Evolutionary conservation across 1,140 invertebrate genomes (phyloP).

Genomic region (Bicyclus anynana): DNA sequence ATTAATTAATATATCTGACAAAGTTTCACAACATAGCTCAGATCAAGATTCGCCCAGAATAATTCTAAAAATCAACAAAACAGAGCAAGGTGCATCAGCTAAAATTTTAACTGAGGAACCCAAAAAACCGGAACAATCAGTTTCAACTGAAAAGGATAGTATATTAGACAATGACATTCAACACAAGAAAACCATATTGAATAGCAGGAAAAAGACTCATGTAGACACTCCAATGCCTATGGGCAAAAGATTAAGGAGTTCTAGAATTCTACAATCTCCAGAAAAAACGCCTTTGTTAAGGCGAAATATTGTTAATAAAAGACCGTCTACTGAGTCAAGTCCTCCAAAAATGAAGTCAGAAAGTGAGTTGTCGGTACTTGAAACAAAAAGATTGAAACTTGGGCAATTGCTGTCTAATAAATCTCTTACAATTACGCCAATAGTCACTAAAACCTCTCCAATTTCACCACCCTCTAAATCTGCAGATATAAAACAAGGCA

Average conservation of each 20-base stretch:
- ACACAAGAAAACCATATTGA: constrained; percentile 43
- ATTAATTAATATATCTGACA: constrained; percentile 69
- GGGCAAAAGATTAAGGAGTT: constrained; percentile 65
- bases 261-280: constrained; percentile 52
- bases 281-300: constrained; percentile 43
- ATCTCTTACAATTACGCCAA: constrained; percentile 53
- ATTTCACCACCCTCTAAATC: constrained; percentile 41
- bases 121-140: constrained; percentile 41
- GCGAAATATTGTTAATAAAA: constrained; percentile 53
- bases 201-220: constrained; percentile 49
- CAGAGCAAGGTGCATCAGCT: constrained; percentile 69
- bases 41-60: constrained; percentile 75
- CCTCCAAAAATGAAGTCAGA: constrained; percentile 45
- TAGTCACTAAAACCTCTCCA: constrained; percentile 40
- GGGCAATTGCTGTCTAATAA: constrained; percentile 65
- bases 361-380: constrained; percentile 50
- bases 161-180: constrained; percentile 44
- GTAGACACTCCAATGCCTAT: constrained; percentile 35
- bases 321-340: constrained; percentile 45
- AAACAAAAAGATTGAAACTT: constrained; percentile 69
- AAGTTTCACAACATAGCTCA: constrained; percentile 55
- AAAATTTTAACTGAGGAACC: constrained; percentile 72
- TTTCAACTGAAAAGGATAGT: constrained; percentile 41
- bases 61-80: constrained; percentile 77
- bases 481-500: constrained; percentile 44